Evolutionary conservation across 1,140 invertebrate genomes (phyloP), one percentile per base, ranked within the genome.

Genomic region (Temnothorax nylanderi): DNA sequence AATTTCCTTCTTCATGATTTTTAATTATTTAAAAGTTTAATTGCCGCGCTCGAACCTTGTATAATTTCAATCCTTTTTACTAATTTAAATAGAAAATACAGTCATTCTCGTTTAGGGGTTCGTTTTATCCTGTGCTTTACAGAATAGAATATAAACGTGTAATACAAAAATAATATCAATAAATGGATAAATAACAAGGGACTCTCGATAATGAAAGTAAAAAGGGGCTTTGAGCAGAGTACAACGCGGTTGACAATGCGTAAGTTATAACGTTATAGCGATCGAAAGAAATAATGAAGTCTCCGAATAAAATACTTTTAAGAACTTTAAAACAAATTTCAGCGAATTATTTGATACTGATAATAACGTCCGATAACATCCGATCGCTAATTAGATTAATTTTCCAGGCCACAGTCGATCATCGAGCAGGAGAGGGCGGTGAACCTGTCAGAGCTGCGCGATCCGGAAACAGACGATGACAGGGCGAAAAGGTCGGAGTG

Each of bases 391-490:
- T 37, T 3, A 1, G 8, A 13, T n/a, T 8, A 18, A 72, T 56
- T 41, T 77, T 85, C 56, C 51, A 94, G 93, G 60, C 16, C 88
- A 0, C 84, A 87, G 85, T 72, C 85, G 49, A 74, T 98, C 93
- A 98, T 99, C 82, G 95, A 96, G 2, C 91, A 94, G 37, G 98
- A 98, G 93, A 92, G 94, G 58, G 91, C 91, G 47, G 97, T 98
- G 8, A 95, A 97, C 88, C 72, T 98, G 3, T 88, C 94, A n/a
- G 91, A 94, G 4, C 95, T 99, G 21, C 96, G 98, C 71, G 97
- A 99, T 94, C 98, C 98, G 1, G 95, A 98, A 93, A 94, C 96
- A 64, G 98, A 98, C 91, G 95, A 96, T 21, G 96, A 97, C 54
- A 87, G 93, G 84, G 69, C 89, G 0, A 82, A 93, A 71, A 90